Base-by-base conservation (phyloP, 2,113 vertebrate genomes). In the Andinoacara biseriatus region DNA sequence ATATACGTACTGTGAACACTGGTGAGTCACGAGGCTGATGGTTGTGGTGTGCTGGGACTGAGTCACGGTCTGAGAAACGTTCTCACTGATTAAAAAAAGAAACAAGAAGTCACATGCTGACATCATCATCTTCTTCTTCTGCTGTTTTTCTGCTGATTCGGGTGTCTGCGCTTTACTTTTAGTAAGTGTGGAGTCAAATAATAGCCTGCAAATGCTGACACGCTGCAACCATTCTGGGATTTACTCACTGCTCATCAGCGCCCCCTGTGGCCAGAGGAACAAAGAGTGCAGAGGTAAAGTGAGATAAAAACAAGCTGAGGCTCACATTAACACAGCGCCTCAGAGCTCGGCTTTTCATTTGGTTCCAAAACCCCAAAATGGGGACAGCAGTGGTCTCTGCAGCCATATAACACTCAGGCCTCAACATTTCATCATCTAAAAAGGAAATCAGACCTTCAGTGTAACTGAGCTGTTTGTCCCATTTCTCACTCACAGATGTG, bases 51-150 rank as follows among this genome's bases (percentile, higher is more conserved):
- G 49, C 1, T 54, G 43, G 65, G 10, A 0, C 3, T 52, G 65
- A 52, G 65, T 72, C 65, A 72, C 3, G 1, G 5, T 49, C 60
- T 20, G 5, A 63, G 14, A 72, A 72, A 31, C 40, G 40, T 49
- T 49, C 43, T 52, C 24, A 69, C 15, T 20, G 43, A 7, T 69
- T 52, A 10, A 72, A 13, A 20, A 52, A 72, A 43, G 43, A 2
- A 72, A 72, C 17, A 5, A 72, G 43, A 52, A 72, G 65, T 72
- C 26, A 18, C 43, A 5, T 72, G 65, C 65, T 72, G 65, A 72
- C 52, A 46, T 72, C 65, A 52, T 52, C 65, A 72, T 31, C 43
- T 72, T 52, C 65, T 72, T 72, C 65, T 72, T 31, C 65, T 69
- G 65, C 17, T 31, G 0, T 31, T 57, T 10, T 57, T 69, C 65